Evolutionary conservation across 1,140 invertebrate genomes (phyloP).

Genomic region (Hyles vespertilio): DNA sequence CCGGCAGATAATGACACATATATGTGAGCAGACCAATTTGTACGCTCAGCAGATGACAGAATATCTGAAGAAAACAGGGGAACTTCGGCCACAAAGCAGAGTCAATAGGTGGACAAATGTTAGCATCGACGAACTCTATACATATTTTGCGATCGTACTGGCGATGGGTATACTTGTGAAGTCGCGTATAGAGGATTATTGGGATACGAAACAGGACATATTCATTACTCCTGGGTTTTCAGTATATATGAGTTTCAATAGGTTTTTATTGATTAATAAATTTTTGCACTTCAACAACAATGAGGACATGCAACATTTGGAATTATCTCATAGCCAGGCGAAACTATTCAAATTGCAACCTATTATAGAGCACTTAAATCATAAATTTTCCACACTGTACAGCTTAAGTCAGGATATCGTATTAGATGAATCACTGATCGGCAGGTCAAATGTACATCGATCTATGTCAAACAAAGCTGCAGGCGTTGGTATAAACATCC

Average conservation of each 20-base stretch:
- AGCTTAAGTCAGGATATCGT: constrained; percentile 22
- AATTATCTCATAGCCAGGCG: constrained; percentile 3
- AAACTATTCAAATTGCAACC: constrained; percentile 29
- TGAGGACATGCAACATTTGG: constrained; percentile 1
- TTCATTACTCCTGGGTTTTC: no score
- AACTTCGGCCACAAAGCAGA: constrained; percentile 10
- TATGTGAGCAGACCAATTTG: constrained; percentile 14
- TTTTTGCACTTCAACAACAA: constrained; percentile 26
- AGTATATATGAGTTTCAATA: no score
- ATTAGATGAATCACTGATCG: constrained; percentile 23
- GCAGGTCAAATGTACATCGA: constrained; percentile 21
- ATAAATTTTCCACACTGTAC: constrained; percentile 21
- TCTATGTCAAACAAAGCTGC: constrained; percentile 5
- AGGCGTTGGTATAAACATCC: no score
- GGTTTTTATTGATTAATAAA: constrained; percentile 19
- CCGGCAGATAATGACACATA: no score
- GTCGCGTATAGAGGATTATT: constrained; percentile 6
- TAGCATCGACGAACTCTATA: constrained; percentile 17
- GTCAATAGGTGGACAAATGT: constrained; percentile 20
- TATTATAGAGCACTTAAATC: constrained; percentile 23
- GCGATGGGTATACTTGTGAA: constrained; percentile 25
- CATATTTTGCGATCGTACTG: constrained; percentile 20
- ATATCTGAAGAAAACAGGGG: constrained; percentile 1
- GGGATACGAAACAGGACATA: no score
- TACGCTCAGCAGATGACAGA: constrained; percentile 18